Base-by-base conservation (phyloP, 1,140 invertebrate species). In the Cepaea nemoralis region DNA sequence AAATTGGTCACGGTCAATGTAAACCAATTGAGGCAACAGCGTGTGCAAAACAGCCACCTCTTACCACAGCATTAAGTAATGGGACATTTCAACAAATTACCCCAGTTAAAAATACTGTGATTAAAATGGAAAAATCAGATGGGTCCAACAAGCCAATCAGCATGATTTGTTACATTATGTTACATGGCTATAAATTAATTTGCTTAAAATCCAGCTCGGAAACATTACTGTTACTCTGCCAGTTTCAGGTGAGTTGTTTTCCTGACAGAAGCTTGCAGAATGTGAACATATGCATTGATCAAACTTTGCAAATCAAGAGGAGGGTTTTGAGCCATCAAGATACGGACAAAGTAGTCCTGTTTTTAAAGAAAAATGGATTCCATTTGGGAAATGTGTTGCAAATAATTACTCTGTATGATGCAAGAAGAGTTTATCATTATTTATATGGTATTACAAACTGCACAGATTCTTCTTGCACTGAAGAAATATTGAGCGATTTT, bases 231-330 rank as follows among this genome's bases (percentile, higher is more conserved):
- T 42, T 79, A 8, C 27, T 79, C 14, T 69, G 39, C 24, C 77
- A 79, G 66, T 79, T 79, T 55, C 77, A 69, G 63, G 6, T 45
- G 16, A 39, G 69, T 22, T 79, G 77, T 33, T 79, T 79, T 24
- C 6, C 77, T 27, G 77, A 79, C 31, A 79, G 33, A 42, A 63
- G 37, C 12, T 33, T 69, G 8, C 63, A 63, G 12, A 79, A 39
- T 33, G 31, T 79, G 2, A 69, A 31, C 63, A 69, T 45, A 24
- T 79, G 77, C 42, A 79, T 79, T 55, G 66, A 79, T 50, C 31
- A 42, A 27, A 39, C 77, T 42, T 79, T 79, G 48, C 40, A 50
- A 27, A 79, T 79, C 31, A 79, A 59, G 1, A 69, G 39, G 31
- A 67, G 39, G 40, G 1, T 67, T 37, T 69, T 79, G n/a, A 50